Evolutionary conservation across 2,113 vertebrate species (phyloP), one percentile per base, ranked within the genome.

Genomic region (Athene noctua): DNA sequence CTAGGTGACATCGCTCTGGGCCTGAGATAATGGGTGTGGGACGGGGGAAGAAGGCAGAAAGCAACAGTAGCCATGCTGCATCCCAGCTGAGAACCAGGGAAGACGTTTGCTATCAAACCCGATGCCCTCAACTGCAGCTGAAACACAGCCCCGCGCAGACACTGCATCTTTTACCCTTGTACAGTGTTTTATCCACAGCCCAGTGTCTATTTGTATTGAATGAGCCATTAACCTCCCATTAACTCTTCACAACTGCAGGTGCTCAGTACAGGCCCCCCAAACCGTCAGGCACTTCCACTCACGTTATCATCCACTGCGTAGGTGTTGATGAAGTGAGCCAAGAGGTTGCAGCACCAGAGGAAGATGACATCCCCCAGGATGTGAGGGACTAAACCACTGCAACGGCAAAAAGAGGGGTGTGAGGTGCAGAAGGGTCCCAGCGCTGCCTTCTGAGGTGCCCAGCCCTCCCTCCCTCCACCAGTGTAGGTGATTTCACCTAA

Each of bases 301-400:
- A 99, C 99, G 11, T 98, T 98, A 91, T 99, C 98, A 0, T 99
- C 99, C 90, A 99, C 98, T 2, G 98, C 98, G 15, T 99, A 99
- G 95, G 98, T 98, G 98, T 99, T 99, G 96, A 99, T 99, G 92
- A 99, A 98, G 94, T 99, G 99, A 94, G 98, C 98, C 97, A 99
- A 93, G 93, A 99, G 98, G 97, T 99, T 99, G 96, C 98, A 99
- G 93, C 98, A 98, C 99, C 99, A 99, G 91, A 99, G 98, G 98
- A 99, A 99, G 94, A 99, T 97, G 95, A 99, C 98, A 55, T 99
- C 99, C 71, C 99, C 99, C 96, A 99, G 97, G 92, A 99, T 85
- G 61, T 99, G 98, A 59, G 99, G 99, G 47, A 99, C 74, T 75
- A 99, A 97, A 80, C 99, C 99, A 0, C 99, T 99, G 98, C 88